Evolutionary conservation across 2,888 invertebrate genomes (phyloP), one percentile per base, ranked within the genome.

Genomic region (Pycnomerus fuliginosus): DNA sequence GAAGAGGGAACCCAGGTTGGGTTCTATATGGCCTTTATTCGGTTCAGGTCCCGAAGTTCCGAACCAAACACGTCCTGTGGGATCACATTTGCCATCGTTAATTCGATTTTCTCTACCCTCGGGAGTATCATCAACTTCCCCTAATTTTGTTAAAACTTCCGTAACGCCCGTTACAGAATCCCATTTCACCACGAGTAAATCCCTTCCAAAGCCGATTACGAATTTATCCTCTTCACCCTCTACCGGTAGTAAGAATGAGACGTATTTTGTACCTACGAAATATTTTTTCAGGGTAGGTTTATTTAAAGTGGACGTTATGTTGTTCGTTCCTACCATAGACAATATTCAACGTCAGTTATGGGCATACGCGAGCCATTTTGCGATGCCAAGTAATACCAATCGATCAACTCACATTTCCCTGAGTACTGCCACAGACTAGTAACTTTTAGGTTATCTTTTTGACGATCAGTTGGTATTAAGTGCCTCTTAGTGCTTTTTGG

Each of bases 81-180:
- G 79, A 63, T 88, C 88, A 20, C 83, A 83, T 69, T 89, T 89
- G 17, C 81, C 88, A 60, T 89, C 88, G 56, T 89, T 89, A 62
- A 87, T 76, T 57, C 85, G 76, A 64, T 85, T 85, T 3, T 58
- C 70, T 1, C 65, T 74, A 27, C 27, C 33, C 2, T 28, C 34
- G 16, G 74, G 74, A 48, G 78, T 76, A 2, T 68, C 62, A 59
- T 80, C 80, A 3, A 84, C 78, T 50, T 78, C 77, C 1, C 75
- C 73, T 2, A 84, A 55, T 2, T 65, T 64, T 13, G 72, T 69
- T 1, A 77, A 58, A 3, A 77, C 70, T 22, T 73, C 74, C 2
- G 73, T 63, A 33, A 70, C 72, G 50, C 74, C 66, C 2, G 76
- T 72, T 2, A 64, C 58, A 1, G 84, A 83, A 60, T 79, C 75